These are phyloP conservation scores for Polypedilum vanderplanki DNA, from an alignment of 1,140 invertebrate species.

Conservation along the genomic window DNA sequence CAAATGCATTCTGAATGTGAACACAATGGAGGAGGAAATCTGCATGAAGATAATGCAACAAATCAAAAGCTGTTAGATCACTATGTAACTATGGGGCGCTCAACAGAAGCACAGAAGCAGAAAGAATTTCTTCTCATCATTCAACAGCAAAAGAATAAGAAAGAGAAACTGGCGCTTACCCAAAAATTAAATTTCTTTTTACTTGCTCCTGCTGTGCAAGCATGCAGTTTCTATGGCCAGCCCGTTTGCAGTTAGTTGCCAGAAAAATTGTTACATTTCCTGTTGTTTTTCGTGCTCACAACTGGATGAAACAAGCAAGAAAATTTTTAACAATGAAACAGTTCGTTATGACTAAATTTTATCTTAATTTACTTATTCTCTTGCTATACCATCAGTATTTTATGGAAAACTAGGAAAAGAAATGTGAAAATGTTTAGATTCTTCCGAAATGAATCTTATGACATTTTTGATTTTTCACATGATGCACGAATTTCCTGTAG, in stretches of 20 bases:
- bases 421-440: too few relatives aligned
- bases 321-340: too few relatives aligned
- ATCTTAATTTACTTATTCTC: too few relatives aligned
- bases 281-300: not conserved
- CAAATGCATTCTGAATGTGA: not conserved
- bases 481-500: too few relatives aligned
- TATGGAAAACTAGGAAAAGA: too few relatives aligned
- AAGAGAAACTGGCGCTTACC: slow-evolving; percentile 2
- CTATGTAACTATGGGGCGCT: slow-evolving; percentile 1
- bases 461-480: too few relatives aligned
- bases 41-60: not conserved
- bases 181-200: not conserved
- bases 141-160: not conserved
- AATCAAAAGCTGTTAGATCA: slow-evolving; percentile 18
- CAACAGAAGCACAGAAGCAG: not conserved
- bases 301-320: not conserved
- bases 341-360: too few relatives aligned
- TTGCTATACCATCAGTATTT: too few relatives aligned
- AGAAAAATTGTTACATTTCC: slow-evolving; percentile 19
- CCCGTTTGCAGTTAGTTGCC: not conserved
- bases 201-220: not conserved
- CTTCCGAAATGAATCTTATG: too few relatives aligned
- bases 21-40: not conserved
- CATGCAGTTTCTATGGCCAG: not conserved
- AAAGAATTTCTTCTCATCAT: not conserved